Conservation (phyloP, 2,113 vertebrate species). For the Thryonomys swinderianus region DNA sequence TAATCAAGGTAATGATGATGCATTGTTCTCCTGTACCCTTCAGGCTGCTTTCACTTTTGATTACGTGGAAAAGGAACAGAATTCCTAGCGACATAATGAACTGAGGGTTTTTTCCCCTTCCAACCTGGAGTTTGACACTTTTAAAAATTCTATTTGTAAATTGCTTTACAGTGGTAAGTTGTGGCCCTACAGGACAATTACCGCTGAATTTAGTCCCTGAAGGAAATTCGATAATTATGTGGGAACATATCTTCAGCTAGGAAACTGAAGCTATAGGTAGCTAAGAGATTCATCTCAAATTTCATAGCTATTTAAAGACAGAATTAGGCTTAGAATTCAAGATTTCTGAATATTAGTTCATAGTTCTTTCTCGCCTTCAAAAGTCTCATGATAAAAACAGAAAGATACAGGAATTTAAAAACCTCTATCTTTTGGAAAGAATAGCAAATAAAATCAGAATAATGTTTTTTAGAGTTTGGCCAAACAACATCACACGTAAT, state of each 20-base stretch:
- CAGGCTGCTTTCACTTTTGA: slow-evolving; percentile 48
- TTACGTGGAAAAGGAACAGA: slow-evolving; percentile 50
- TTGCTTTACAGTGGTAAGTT: background rate
- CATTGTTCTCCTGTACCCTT: slow-evolving; percentile 9
- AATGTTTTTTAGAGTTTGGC: background rate
- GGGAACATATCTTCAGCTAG: background rate
- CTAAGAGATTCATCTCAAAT: background rate
- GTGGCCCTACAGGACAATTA: background rate
- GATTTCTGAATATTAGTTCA: background rate
- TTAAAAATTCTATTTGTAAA: slow-evolving; percentile 46
- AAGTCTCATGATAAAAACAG: slow-evolving; percentile 22
- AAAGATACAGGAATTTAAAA: background rate
- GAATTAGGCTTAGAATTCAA: slow-evolving; percentile 27
- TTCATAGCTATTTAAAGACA: background rate
- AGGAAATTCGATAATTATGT: background rate
- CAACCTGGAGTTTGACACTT: background rate
- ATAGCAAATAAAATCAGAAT: background rate
- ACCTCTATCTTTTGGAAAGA: background rate
- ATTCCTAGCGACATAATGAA: slow-evolving; percentile 42
- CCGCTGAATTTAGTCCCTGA: slow-evolving; percentile 9
- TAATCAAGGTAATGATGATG: slow-evolving; percentile 57
- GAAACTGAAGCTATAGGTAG: background rate
- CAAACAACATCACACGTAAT: background rate
- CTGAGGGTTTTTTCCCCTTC: background rate
- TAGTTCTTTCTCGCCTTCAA: background rate